Conservation (phyloP, 2,113 vertebrate genomes). For the Mirounga angustirostris region DNA sequence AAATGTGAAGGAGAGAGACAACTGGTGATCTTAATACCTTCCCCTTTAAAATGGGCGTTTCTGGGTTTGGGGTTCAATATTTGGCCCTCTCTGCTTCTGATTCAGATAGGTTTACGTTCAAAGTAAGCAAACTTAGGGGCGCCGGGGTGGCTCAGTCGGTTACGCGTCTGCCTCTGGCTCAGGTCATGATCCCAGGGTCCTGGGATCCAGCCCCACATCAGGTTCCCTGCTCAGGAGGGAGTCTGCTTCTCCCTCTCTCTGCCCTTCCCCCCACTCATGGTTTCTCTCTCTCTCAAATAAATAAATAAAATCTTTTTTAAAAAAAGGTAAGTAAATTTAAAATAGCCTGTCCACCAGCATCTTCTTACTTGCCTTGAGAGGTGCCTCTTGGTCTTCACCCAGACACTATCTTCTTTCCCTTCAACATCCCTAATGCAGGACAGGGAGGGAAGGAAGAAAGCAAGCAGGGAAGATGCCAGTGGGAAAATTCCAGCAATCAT, state of each 20-base stretch:
- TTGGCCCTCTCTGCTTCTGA: not conserved
- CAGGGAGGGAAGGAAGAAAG: not conserved
- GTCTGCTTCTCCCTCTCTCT: not conserved
- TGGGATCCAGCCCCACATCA: not conserved
- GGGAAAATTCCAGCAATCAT: not conserved
- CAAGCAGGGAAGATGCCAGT: not conserved
- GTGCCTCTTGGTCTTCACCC: not conserved
- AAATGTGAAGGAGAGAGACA: not conserved
- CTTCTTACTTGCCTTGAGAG: not conserved
- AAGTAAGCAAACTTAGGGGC: not conserved
- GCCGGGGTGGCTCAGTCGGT: not conserved
- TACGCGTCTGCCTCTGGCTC: not conserved
- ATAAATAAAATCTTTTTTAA: not conserved
- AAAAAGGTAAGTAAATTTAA: not conserved
- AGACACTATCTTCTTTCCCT: not conserved
- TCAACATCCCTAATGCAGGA: too few species aligned
- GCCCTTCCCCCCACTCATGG: not conserved
- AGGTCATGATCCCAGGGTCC: not conserved
- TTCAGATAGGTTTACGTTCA: not conserved
- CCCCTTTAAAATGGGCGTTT: not conserved
- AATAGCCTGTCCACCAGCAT: not conserved
- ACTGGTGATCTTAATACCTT: not conserved
- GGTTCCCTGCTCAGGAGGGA: not conserved
- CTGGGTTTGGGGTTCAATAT: not conserved
- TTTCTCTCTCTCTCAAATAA: not conserved